Evolutionary conservation across 2,888 invertebrate species (phyloP).

Genomic region (Hesperia comma): DNA sequence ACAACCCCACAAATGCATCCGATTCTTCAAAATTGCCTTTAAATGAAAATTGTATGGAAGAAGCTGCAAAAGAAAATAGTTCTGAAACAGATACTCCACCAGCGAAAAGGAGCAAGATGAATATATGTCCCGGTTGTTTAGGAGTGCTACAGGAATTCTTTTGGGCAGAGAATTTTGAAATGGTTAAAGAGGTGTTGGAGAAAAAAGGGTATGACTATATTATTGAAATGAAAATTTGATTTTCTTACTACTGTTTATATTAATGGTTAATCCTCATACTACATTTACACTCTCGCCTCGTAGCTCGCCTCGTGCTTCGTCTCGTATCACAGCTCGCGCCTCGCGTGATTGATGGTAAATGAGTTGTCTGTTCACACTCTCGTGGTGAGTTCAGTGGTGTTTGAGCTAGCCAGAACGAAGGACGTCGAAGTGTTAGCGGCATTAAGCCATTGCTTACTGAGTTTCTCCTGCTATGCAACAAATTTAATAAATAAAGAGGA

Average conservation of each 20-base stretch:
- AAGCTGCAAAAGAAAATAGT: constrained; percentile 37
- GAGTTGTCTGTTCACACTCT: too few species aligned
- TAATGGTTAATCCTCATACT: too few species aligned
- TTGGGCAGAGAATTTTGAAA: constrained; percentile 80
- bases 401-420: too few species aligned
- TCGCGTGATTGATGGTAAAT: too few species aligned
- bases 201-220: constrained; percentile 65
- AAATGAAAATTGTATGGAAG: background rate
- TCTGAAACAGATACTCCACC: constrained; percentile 46
- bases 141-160: constrained; percentile 87
- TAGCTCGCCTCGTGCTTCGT: too few species aligned
- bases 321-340: too few species aligned
- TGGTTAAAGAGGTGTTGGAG: constrained; percentile 80
- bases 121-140: constrained; percentile 88
- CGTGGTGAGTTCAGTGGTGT: too few species aligned
- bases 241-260: constrained; percentile 6
- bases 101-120: constrained; percentile 74
- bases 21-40: constrained; percentile 7
- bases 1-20: constrained; percentile 27
- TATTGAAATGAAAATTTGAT: constrained; percentile 6
- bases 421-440: too few species aligned
- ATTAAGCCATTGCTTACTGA: too few species aligned
- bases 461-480: too few species aligned
- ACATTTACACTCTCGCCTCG: too few species aligned
- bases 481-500: too few species aligned